Conservation (phyloP, 92 coral and sea anemone species). For the Desmophyllum pertusum region DNA sequence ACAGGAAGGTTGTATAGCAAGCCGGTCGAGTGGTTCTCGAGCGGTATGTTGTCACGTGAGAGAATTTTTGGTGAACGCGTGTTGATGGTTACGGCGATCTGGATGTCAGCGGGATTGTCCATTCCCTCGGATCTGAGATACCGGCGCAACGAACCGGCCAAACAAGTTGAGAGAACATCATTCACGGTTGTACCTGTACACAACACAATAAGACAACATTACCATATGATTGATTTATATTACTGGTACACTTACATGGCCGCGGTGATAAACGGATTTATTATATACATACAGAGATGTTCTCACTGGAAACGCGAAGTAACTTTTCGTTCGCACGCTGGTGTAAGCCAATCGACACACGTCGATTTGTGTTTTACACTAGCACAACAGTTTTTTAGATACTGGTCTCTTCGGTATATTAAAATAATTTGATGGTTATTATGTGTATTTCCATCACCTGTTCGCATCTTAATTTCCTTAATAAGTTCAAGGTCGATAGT, state of each 20-base stretch:
- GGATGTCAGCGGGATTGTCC: conserved; percentile 87
- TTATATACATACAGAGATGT: no score
- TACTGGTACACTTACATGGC: neutral
- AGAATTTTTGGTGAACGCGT: conserved; percentile 78
- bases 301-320: no score
- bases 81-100: conserved; percentile 91
- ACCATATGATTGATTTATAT: no score
- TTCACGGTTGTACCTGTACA: conserved; percentile 88
- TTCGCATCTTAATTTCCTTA: conserved; percentile 80
- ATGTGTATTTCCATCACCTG: conserved; percentile 57
- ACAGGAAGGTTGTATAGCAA: conserved; percentile 88
- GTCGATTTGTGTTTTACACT: no score
- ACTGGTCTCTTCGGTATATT: neutral
- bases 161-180: conserved; percentile 89
- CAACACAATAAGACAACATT: neutral
- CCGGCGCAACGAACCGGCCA: conserved; percentile 92
- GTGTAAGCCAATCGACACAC: no score
- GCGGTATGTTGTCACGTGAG: conserved; percentile 81
- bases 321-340: no score
- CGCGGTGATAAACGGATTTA: neutral
- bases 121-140: conserved; percentile 82
- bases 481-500: conserved; percentile 74
- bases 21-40: conserved; percentile 94
- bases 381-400: neutral
- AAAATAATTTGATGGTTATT: neutral